Evolutionary conservation across 2,797 vertebrate species (phyloP).

Genomic region (Sarcoramphus papa): DNA sequence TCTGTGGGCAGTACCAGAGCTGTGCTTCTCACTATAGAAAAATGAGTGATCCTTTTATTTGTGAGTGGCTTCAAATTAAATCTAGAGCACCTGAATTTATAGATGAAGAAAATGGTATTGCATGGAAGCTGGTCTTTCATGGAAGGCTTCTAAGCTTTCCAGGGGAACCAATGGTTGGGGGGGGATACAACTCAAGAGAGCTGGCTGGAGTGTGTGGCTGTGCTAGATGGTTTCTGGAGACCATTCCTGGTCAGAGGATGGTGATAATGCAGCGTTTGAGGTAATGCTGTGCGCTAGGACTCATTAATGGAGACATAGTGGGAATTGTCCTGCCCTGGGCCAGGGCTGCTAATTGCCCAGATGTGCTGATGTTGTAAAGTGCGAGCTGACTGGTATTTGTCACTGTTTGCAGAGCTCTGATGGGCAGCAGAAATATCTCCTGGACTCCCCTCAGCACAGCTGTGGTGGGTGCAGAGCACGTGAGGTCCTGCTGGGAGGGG

Average conservation of each 20-base stretch:
- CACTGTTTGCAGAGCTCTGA: background rate
- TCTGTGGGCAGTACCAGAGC: background rate
- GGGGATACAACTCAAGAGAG: background rate
- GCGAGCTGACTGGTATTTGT: rapidly evolving
- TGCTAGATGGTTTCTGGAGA: background rate
- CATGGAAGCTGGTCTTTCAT: background rate
- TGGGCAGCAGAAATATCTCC: background rate
- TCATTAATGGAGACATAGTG: background rate
- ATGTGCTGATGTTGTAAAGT: background rate
- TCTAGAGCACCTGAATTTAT: background rate
- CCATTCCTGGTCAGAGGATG: background rate
- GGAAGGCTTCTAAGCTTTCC: background rate
- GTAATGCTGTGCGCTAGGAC: background rate
- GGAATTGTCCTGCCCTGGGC: background rate
- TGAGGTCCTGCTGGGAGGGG: background rate
- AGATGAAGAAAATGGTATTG: background rate
- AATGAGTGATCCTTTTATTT: background rate
- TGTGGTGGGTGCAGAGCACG: background rate
- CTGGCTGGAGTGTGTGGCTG: background rate
- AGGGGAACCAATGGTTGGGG: too few relatives aligned
- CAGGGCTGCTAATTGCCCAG: background rate
- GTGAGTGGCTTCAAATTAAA: background rate
- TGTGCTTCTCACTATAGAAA: background rate
- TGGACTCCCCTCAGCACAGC: background rate
- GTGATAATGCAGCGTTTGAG: rapidly evolving